These are phyloP conservation scores for Pitta sordida DNA, from an alignment of 2,113 vertebrate species.

Conservation along the genomic window DNA sequence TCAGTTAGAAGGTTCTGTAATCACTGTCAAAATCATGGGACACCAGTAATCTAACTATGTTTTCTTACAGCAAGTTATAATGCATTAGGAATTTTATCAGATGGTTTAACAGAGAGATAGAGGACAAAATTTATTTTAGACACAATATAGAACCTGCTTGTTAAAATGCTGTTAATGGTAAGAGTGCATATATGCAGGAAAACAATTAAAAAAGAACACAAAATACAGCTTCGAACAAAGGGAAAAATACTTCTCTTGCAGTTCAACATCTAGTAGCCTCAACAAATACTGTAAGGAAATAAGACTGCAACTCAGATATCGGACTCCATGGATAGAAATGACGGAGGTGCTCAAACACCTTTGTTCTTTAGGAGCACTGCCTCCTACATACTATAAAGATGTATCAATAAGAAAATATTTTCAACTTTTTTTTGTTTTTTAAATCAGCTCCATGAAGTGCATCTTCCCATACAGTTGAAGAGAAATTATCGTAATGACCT, in stretches of 20 bases:
- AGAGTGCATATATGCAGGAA: not conserved
- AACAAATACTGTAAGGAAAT: not conserved
- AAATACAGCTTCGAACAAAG: not conserved
- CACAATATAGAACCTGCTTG: not conserved
- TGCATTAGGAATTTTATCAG: not conserved
- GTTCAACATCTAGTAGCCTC: not conserved
- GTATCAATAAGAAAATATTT: not conserved
- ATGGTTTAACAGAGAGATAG: not conserved
- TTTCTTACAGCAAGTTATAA: not conserved
- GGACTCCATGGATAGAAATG: not conserved
- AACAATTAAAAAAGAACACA: not conserved
- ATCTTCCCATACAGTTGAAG: not conserved
- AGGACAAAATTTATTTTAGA: not conserved
- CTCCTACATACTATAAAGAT: not conserved
- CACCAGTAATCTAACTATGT: not conserved
- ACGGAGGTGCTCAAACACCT: not conserved
- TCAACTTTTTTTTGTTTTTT: not conserved
- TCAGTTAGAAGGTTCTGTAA: not conserved
- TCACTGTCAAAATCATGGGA: not conserved
- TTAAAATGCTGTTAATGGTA: not conserved
- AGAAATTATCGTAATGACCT: not conserved
- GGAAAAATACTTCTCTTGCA: not conserved
- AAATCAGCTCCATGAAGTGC: not conserved
- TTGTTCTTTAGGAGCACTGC: not conserved
- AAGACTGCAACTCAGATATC: not conserved